Evolutionary conservation across 2,888 invertebrate genomes (phyloP).

Genomic region (Tetanocera ferruginea): DNA sequence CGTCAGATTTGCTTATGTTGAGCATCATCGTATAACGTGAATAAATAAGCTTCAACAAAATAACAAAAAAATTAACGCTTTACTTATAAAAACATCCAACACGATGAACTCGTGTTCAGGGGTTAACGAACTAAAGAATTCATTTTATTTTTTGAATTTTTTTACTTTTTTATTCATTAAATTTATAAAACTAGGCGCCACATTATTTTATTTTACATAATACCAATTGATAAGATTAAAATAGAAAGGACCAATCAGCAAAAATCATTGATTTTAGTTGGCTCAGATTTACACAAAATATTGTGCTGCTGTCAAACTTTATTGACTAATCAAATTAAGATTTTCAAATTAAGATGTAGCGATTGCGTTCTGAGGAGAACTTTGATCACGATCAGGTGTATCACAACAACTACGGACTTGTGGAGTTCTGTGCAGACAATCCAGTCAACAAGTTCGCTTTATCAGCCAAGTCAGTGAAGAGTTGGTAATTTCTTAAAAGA

Average conservation of each 20-base stretch:
- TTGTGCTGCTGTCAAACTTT: background rate
- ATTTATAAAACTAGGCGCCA: slow-evolving; percentile 1
- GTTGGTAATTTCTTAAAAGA: no score
- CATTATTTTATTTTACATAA: background rate
- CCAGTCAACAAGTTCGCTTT: no score
- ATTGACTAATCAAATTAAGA: background rate
- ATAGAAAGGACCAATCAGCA: background rate
- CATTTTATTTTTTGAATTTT: background rate
- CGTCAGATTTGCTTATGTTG: background rate
- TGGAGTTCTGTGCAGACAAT: no score
- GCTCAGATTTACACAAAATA: background rate
- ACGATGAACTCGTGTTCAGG: slow-evolving; percentile 1
- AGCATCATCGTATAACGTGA: background rate
- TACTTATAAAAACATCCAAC: background rate
- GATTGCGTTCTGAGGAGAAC: no score
- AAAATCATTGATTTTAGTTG: no score
- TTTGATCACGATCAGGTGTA: no score
- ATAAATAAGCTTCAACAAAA: background rate
- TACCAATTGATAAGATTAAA: slow-evolving; percentile 5
- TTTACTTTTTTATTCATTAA: background rate
- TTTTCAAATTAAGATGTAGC: no score
- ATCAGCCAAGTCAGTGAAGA: no score
- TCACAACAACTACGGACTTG: no score
- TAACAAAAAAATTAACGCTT: no score
- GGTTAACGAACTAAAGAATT: slow-evolving; percentile 26